Base-by-base conservation (phyloP, 1,140 invertebrate species). In the Sarcophaga bullata region DNA sequence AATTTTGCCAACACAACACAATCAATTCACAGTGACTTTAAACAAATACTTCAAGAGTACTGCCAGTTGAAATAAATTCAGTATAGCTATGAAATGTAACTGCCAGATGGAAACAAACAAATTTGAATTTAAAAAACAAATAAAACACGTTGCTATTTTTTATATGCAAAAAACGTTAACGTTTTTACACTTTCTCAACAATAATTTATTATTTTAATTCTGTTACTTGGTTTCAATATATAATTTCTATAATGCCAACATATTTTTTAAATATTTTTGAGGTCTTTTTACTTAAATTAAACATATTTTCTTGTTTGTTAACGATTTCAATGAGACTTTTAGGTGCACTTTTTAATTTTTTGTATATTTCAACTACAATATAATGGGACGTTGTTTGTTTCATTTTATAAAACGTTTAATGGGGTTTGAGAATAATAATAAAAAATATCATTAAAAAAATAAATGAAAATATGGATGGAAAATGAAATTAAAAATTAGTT, bases 201-300 rank as follows among this genome's bases (percentile, higher is more conserved):
- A 62, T 80, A 47, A 62, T 80, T 80, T 54, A 19, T 68, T 47
- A 47, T 48, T 75, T 15, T n/a, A 48, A 48, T 75, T 75, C 37
- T 47, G 6, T 47, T 37, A 76, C 47, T 80, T 58, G 15, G 50
- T 80, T 58, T 50, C 13, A 76, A 49, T 76, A 76, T 76, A 76
- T 76, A 50, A 49, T 76, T 10, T 78, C 25, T 72, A 19, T 48
- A 78, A 52, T 78, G 75, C 75, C 75, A 78, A 78, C 75, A 78
- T 52, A 17, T 46, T 75, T 75, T 75, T 76, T 75, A 13, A 8
- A 8, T 76, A 48, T 76, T 25, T 78, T 78, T 78, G 75, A 78
- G 50, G 49, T 62, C 47, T 37, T 80, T 47, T 47, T 80, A 62
- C 25, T 47, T 80, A 58, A 8, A 80, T 9, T 76, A 54, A 54